These are phyloP conservation scores for Erythrocercus mccallii DNA, from an alignment of 2,113 vertebrate genomes.

Conservation along the genomic window DNA sequence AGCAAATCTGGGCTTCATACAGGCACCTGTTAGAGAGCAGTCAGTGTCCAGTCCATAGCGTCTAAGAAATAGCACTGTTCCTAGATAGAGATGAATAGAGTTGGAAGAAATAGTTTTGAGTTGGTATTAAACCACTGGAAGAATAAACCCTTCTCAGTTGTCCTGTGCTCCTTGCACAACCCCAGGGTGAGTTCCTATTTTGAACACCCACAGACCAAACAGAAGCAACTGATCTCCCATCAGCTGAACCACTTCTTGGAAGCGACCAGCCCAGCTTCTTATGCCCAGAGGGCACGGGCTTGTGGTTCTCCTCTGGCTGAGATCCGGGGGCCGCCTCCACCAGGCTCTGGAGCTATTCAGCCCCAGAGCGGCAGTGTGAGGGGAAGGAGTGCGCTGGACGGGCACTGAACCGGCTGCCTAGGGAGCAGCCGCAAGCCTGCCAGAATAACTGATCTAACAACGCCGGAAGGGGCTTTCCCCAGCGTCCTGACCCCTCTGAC, in stretches of 20 bases:
- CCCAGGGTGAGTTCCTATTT: background rate
- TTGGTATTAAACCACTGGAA: background rate
- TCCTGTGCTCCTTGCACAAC: background rate
- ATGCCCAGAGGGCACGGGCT: background rate
- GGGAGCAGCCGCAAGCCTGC: background rate
- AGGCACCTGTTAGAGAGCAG: background rate
- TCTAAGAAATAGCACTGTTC: background rate
- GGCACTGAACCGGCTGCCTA: background rate
- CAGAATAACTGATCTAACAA: background rate
- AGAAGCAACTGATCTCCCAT: background rate
- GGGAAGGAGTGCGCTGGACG: accelerated
- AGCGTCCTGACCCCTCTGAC: accelerated
- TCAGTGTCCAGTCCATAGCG: background rate
- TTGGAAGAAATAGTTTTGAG: background rate
- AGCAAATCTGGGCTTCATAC: background rate
- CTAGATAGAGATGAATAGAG: background rate
- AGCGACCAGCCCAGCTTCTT: too few species aligned
- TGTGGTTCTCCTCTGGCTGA: background rate
- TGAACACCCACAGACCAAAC: background rate
- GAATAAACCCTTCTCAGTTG: background rate
- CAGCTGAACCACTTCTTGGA: background rate
- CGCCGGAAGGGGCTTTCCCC: background rate
- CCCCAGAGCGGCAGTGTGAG: background rate
- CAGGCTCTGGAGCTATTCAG: background rate
- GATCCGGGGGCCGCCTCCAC: background rate